Evolutionary conservation across 2,797 vertebrate genomes (phyloP), one percentile per base, ranked within the genome.

Genomic region (Propithecus deckenii): DNA sequence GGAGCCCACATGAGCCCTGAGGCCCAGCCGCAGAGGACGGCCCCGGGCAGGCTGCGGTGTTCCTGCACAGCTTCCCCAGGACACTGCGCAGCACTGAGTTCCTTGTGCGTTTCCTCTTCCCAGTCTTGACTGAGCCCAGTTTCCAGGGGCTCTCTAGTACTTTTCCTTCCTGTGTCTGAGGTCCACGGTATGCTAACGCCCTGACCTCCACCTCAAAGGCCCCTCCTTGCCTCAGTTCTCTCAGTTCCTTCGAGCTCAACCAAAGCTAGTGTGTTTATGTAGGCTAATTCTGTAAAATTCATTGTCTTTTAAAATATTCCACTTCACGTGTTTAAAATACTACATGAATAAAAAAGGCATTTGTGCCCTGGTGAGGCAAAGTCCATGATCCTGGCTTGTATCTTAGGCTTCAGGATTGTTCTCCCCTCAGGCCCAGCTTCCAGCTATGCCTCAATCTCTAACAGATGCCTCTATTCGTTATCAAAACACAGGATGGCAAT

Each of bases 1-100:
- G 5, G 23, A 20, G 22, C 6, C 32, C 3, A 0, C 25, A 2
- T 4, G 3, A 52, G 50, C 41, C 25, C 0, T 1, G 3, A 67
- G 52, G 55, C 18, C 14, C 2, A 0, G 30, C 50, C n/a, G 11
- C 20, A 43, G 32, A 61, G 57, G 46, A 86, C 22, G 46, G 2
- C 20, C 55, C 35, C 2, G 14, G 59, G 74, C 7, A 10, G 72
- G 61, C 4, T 7, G 13, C 0, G 2, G 52, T n/a, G 74, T 41
- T n/a, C 63, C 63, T 5, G 14, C 38, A 93, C 13, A 48, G 50
- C 75, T n/a, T 25, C 1, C 0, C 38, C 50, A 65, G 72, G 50
- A 61, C 3, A 23, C 23, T 0, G 30, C 78, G 65, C 76, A 81
- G 59, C 41, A 4, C 52, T 9, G 38, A 48, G 79, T 12, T 61